phyloP scores from a whole-genome alignment of 2,113 vertebrate species.

The Fukomys damarensis region DNA sequence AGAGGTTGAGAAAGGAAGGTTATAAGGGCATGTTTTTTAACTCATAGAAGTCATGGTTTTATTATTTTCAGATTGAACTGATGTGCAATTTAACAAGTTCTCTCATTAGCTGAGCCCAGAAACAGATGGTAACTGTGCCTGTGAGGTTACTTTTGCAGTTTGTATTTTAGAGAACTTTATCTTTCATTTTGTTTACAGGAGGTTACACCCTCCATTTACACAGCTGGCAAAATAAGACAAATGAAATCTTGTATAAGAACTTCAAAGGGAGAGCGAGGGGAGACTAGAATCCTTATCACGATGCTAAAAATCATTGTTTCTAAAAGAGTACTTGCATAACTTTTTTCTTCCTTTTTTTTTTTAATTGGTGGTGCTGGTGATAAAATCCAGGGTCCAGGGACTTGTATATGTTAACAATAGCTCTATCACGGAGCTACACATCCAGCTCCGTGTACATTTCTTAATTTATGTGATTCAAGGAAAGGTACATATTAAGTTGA shows the following conservation, averaged over 20 bases:
- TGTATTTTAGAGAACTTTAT: constrained; percentile 40
- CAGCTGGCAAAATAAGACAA: constrained; percentile 56
- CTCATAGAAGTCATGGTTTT: constrained; percentile 74
- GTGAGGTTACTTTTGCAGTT: constrained; percentile 59
- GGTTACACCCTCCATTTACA: constrained; percentile 36
- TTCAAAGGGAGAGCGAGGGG: neutral
- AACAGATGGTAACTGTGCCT: constrained; percentile 79
- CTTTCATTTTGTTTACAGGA: constrained; percentile 61
- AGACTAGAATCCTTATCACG: constrained; percentile 40
- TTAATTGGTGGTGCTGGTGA: neutral
- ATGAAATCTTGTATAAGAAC: neutral
- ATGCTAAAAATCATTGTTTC: constrained; percentile 20
- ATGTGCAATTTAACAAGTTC: constrained; percentile 78
- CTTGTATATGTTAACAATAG: neutral
- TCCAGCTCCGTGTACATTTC: neutral
- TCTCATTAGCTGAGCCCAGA: constrained; percentile 73
- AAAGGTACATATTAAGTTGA: constrained; percentile 4
- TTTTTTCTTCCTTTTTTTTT: neutral
- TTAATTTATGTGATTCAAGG: constrained; percentile 43
- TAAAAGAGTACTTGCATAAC: neutral
- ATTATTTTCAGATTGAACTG: constrained; percentile 83
- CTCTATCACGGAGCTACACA: neutral
- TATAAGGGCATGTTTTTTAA: constrained; percentile 70
- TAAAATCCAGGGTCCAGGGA: neutral
- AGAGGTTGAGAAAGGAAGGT: constrained; percentile 71